Evolutionary conservation across 2,888 invertebrate genomes (phyloP), one percentile per base, ranked within the genome.

Genomic region (Oscheius sp.): DNA sequence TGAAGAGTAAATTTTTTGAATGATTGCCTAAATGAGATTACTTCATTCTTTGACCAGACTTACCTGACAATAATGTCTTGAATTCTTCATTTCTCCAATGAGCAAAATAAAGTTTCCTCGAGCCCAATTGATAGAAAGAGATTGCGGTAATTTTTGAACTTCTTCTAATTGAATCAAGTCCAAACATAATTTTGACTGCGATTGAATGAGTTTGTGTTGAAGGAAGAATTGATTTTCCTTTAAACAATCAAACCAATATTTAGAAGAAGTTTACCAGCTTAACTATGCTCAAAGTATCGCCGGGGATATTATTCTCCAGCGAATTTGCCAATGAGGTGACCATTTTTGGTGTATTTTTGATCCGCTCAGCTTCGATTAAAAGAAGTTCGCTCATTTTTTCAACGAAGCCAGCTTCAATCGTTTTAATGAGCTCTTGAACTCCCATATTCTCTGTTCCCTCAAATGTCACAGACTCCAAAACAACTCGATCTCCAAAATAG

Each of bases 51-150:
- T 15, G 8, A 15, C 20, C 46, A 46, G 46, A 46, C n/a, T 31
- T 58, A 58, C 58, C 45, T 61, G 45, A 25, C 42, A 45, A n/a
- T 15, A n/a, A 27, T 27, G 15, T 5, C 61, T 20, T 6, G 75
- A 73, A 2, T 71, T 61, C 34, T 69, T 66, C 55, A 76, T 65
- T 31, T 69, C 67, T 15, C 81, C 82, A 66, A 74, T 53, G 15
- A 82, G 57, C 10, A 82, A 58, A n/a, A 79, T 76, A 3, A 79
- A 55, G 45, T 73, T 71, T 33, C 81, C 78, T 27, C 42, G 42
- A 8, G 79, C 70, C 83, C 83, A 83, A 45, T 74, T 74, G 45
- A 74, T 69, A 2, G 78, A 75, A 3, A 82, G 70, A 23, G 69
- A 64, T 8, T 50, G 63, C 53, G 74, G 70, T 34, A 76, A 69